Percentiles rank a stretch among this genome's conserved stretches.
Conservation (phyloP, 2,113 vertebrate genomes). For the Kryptolebias marmoratus region DNA sequence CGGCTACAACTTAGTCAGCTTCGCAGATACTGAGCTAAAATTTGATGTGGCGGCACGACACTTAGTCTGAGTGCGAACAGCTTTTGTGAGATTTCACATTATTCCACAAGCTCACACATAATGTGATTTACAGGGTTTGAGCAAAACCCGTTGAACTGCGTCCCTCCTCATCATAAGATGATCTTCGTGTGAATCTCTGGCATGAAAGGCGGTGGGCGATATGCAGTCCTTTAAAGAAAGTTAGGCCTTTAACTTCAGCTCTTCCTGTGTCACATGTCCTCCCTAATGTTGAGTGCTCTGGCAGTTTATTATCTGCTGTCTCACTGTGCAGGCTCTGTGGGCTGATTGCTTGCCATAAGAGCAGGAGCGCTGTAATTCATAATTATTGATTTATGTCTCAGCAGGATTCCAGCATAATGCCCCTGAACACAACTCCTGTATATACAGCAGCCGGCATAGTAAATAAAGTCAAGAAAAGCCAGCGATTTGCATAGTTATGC, state of each 20-base stretch:
- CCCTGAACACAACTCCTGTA: constrained; percentile 21
- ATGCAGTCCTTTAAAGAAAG: too few species aligned
- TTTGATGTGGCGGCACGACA: too few species aligned
- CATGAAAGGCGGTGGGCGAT: too few species aligned
- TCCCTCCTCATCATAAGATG: too few species aligned
- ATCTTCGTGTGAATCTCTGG: too few species aligned
- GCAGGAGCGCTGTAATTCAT: constrained; percentile 54
- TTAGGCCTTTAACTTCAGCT: neutral
- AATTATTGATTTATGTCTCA: constrained; percentile 65
- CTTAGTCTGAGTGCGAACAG: too few species aligned
- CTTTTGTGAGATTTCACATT: too few species aligned
- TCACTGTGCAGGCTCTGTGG: constrained; percentile 10
- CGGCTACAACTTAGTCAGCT: too few species aligned
- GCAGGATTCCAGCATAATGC: constrained; percentile 51
- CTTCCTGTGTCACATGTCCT: neutral
- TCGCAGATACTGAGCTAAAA: too few species aligned
- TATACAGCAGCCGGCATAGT: constrained; percentile 13
- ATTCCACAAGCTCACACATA: too few species aligned
- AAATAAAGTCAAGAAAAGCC: constrained; percentile 32
- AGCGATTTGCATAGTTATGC: constrained; percentile 22
- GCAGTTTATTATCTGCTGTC: constrained; percentile 28
- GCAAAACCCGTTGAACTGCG: too few species aligned
- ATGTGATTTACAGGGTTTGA: too few species aligned
- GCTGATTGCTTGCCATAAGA: constrained; percentile 39
- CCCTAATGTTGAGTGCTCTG: constrained; percentile 10